A percentile compares a stretch with the other conserved stretches of the same genome.
These are phyloP conservation scores for Rutpela maculata DNA, from an alignment of 2,888 invertebrate genomes.

Conservation along the genomic window DNA sequence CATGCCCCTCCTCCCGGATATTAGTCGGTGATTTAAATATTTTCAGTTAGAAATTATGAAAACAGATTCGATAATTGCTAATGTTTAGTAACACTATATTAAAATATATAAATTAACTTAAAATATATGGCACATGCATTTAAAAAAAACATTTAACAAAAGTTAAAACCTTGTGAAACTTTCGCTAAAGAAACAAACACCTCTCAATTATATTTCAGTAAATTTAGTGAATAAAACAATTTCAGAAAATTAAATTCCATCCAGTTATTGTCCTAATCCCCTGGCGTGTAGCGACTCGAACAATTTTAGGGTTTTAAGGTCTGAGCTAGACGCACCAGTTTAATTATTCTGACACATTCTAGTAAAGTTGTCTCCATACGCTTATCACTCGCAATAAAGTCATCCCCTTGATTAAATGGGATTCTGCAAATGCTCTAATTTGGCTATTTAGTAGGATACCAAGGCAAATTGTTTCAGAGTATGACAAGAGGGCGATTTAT, in stretches of 20 bases:
- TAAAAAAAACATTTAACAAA: too few species aligned
- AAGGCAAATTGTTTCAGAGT: constrained; percentile 60
- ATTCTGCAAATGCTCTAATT: constrained; percentile 49
- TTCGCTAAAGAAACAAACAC: too few species aligned
- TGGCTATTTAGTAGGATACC: constrained; percentile 44
- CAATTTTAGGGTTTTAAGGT: constrained; percentile 27
- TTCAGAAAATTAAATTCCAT: constrained; percentile 19
- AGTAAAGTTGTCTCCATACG: constrained; percentile 44
- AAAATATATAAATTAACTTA: too few species aligned
- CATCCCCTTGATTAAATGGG: constrained; percentile 46
- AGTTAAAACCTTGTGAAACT: too few species aligned
- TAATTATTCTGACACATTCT: constrained; percentile 47
- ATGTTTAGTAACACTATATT: too few species aligned
- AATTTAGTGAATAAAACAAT: constrained; percentile 3
- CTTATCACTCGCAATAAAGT: constrained; percentile 48
- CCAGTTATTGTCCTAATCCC: constrained; percentile 11
- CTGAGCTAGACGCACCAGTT: constrained; percentile 28
- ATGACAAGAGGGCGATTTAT: constrained; percentile 61
- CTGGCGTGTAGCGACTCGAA: constrained; percentile 1
- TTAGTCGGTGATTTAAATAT: too few species aligned
- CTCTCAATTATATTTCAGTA: not conserved
- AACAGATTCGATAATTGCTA: too few species aligned
- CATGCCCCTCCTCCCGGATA: too few species aligned
- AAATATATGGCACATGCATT: too few species aligned
- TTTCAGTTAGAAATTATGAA: too few species aligned